Base-by-base conservation (phyloP, 2,888 invertebrate species). In the Bombylius discolor region DNA sequence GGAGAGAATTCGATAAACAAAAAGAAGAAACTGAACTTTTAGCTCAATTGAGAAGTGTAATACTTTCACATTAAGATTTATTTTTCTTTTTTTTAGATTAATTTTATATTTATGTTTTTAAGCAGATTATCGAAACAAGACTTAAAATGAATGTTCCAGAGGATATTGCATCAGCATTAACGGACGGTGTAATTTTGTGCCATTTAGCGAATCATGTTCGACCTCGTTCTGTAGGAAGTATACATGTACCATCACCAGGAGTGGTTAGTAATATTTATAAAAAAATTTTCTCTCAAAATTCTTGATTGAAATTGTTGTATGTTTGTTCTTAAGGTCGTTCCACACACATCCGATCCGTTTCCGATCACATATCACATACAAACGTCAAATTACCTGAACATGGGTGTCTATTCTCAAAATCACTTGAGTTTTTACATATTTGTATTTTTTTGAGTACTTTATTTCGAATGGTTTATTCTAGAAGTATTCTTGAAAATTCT, bases 191-290 rank as follows among this genome's bases (percentile, higher is more conserved):
- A 54, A 90, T 96, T 61, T 78, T 96, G 59, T 96, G 96, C 70
- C 94, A 96, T 76, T 79, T 96, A 64, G 94, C 93, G 54, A 96
- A 96, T 74, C 89, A 91, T 75, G 89, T 96, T 65, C 82, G 87
- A 59, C 92, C 95, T 47, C 80, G 93, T 64, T 86, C 94, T 52
- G 94, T 96, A 56, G 89, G 87, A 61, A 92, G 91, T 67, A 94
- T 96, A 62, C 95, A 95, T 77, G 95, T 95, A 66, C 95, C 95
- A 61, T 92, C 91, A 62, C 87, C 91, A 51, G 89, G 89, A 64
- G 90, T 90, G 81, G 91, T 91, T 73, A 81, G 82, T 77, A 55
- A 53, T 51, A 39, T 45, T 48, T 23, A 32, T 14, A 48, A 48
- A 48, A 48, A 7, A 32, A 5, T 23, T 23, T 48, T 31, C 31